Base-by-base conservation (phyloP, 2,113 vertebrate species). In the Oryzias curvinotus region DNA sequence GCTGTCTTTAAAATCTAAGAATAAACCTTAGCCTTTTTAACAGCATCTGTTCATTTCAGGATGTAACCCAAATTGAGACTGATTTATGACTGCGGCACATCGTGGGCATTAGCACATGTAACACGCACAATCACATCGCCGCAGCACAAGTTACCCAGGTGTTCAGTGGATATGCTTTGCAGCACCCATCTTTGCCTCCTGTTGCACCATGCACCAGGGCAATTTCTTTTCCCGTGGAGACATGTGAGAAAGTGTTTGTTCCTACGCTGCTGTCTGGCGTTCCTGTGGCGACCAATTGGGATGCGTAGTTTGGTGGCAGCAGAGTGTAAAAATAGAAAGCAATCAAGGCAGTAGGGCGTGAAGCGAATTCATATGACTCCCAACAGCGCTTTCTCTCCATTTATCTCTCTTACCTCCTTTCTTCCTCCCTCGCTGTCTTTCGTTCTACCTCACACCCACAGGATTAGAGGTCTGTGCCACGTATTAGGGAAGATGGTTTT, bases 261-360 rank as follows among this genome's bases (percentile, higher is more conserved):
- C 83, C 74, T 63, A 43, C 58, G 75, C 73, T 81, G 84, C 86
- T 84, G 82, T 84, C 82, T 91, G 68, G 81, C 71, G 82, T 90
- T 93, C 91, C 65, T 78, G 89, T 90, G 85, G 53, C 80, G 89
- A 93, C 91, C 92, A 87, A 90, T 90, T 86, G 85, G 81, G 85
- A 92, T 93, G 72, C 76, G 85, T 78, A 89, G 82, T 82, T 81
- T 76, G 82, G 90, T 92, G 87, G 73, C 76, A 88, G 69, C 74
- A 71, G 82, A 43, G 76, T 78, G 69, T 93, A 94, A 92, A 95
- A 95, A 93, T 91, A 93, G 92, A 91, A 93, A 92, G 78, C 87
- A 92, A 83, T 95, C 81, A 76, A 89, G 90, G 82, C 90, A 87
- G 81, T 82, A 84, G 81, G 88, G 89, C 81, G 84, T 89, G 82